phyloP scores from a whole-genome alignment of 1,140 invertebrate species.

The Ostrea denselamellosa region DNA sequence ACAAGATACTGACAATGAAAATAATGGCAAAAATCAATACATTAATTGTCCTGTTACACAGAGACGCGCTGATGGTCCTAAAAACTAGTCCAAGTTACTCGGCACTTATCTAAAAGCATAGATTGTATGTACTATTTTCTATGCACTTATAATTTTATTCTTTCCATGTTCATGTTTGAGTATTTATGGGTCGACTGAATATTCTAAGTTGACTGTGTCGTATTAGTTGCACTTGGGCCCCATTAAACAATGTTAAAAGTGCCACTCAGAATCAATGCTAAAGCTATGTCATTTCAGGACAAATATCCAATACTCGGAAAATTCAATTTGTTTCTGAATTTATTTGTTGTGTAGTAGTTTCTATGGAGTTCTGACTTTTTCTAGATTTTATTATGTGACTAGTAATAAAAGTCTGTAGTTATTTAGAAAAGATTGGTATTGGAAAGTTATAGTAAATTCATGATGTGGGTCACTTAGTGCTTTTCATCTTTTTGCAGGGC shows the following conservation, averaged over 20 bases:
- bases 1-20: not conserved
- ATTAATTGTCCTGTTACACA: not conserved
- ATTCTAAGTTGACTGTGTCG: not conserved
- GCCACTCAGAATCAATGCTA: not conserved
- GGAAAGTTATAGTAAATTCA: no score
- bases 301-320: not conserved
- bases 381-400: not conserved
- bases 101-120: not conserved
- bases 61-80: not conserved
- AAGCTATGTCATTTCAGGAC: not conserved
- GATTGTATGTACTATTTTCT: not conserved
- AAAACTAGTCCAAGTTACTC: not conserved
- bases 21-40: not conserved
- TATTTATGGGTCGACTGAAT: not conserved
- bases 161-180: not conserved
- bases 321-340: not conserved
- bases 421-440: not conserved
- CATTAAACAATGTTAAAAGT: not conserved
- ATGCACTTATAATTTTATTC: not conserved
- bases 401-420: not conserved
- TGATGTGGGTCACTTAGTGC: not conserved
- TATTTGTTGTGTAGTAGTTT: not conserved
- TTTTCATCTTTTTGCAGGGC: not conserved
- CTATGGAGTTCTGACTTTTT: not conserved
- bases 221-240: not conserved